Base-by-base conservation (phyloP, 2,888 invertebrate genomes). In the Hypercompe scribonia region DNA sequence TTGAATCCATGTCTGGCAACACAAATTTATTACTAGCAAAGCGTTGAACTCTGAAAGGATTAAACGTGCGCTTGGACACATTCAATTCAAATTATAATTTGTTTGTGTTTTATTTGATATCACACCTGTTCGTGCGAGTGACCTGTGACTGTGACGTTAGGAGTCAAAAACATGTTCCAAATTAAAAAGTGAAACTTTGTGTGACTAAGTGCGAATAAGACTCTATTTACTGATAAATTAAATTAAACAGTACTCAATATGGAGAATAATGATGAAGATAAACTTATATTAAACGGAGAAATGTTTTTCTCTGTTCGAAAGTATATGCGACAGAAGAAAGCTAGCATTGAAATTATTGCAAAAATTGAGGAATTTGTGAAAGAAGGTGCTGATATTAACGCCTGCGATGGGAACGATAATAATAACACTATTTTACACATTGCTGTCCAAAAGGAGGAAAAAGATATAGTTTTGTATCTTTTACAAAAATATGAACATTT, bases 371-470 rank as follows among this genome's bases (percentile, higher is more conserved):
- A 74, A 31, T 46, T 72, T 31, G 73, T 85, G n/a, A 73, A 72
- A 18, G 73, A 79, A 0, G 82, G 84, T n/a, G 84, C 85, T 39
- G 72, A 84, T 33, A 74, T 85, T 36, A 84, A 82, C 69, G 78
- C 71, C n/a, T 63, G 39, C 3, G 85, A 84, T 66, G 68, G 72
- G 31, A 84, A 84, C 39, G 74, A 84, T 31, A 76, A 73, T 8
- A 68, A 78, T 7, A 85, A 84, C 66, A 84, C 84, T 34, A 70
- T 84, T 0, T 63, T 84, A 68, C 84, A 84, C 13, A 82, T 85
- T 31, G 84, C 80, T 36, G 77, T 75, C 2, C 71, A 78, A 69
- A 81, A 73, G 36, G 75, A 74, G 21, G 79, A 85, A 70, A 83
- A 72, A n/a, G 78, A 79, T 50, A 8, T 85, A 34, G 85, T 84